Evolutionary conservation across 1,140 invertebrate genomes (phyloP), one percentile per base, ranked within the genome.

Genomic region (Drosophila ficusphila): DNA sequence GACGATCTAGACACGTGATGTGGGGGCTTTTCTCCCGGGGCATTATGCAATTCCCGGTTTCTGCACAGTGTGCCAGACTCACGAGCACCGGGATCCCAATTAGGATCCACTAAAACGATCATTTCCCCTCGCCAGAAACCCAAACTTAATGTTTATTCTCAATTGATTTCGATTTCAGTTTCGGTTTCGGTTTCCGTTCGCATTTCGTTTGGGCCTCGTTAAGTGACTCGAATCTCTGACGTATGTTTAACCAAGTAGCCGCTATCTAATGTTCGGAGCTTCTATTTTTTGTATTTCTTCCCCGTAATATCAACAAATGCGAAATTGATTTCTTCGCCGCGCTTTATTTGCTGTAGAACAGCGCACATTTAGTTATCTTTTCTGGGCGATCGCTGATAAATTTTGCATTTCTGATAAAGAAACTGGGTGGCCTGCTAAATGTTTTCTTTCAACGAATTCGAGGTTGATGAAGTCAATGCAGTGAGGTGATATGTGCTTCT

Each of bases 1-100:
- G 81, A 75, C 78, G 42, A 51, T 16, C 53, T 16, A 27, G 31
- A n/a, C 78, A 81, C 73, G 61, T 72, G 76, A 60, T 64, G 76
- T 68, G 65, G 33, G 7, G 31, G 9, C 23, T 14, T 29, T 19
- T 19, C 16, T 34, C 62, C 25, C 33, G 57, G 44, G 52, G 42
- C 12, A 72, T 85, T 85, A 85, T 85, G 79, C 79, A 85, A 73
- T 52, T 16, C 21, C n/a, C 25, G 14, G 60, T 44, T 44, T 27
- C 44, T 41, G 58, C 51, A 77, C 76, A 69, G 57, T 70, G 62
- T 38, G 46, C 46, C 36, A 49, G 33, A 29, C 38, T 41, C 64
- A 41, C 65, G 53, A 57, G 51, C 49, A 54, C 18, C 39, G 58
- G 58, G 46, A 46, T 53, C 54, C 61, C 75, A 76, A 88, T 85